These are phyloP conservation scores for Sphenodon punctatus DNA, from an alignment of 2,797 vertebrate species.

Conservation along the genomic window DNA sequence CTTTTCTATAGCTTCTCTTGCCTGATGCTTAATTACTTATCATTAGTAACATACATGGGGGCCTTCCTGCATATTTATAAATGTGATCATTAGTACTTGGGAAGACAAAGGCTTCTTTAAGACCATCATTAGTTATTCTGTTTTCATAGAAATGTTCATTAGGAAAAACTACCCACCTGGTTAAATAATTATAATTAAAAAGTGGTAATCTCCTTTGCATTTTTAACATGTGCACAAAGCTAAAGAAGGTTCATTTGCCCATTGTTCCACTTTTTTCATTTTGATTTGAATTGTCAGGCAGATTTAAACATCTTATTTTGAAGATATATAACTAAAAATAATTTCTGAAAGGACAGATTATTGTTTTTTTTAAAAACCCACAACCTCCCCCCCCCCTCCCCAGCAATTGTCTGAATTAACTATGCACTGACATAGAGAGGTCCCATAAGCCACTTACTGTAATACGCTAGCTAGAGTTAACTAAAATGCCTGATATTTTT, in stretches of 20 bases:
- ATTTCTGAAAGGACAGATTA: slow-evolving; percentile 48
- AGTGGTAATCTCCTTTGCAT: slow-evolving; percentile 80
- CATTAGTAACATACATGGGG: slow-evolving; percentile 84
- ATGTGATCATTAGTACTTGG: slow-evolving; percentile 84
- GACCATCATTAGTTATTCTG: slow-evolving; percentile 85
- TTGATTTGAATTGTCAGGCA: slow-evolving; percentile 55
- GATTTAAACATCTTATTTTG: slow-evolving; percentile 60
- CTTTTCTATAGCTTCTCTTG: slow-evolving; percentile 81
- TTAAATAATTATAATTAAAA: slow-evolving; percentile 85
- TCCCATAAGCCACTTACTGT: slow-evolving; percentile 54
- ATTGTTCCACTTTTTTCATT: slow-evolving; percentile 48
- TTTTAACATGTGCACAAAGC: slow-evolving; percentile 69
- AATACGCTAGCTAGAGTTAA: slow-evolving; percentile 20
- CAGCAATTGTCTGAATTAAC: slow-evolving; percentile 60
- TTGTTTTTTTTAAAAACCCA: slow-evolving; percentile 28
- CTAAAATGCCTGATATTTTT: slow-evolving; percentile 49
- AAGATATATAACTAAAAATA: slow-evolving; percentile 51
- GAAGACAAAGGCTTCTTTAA: slow-evolving; percentile 85
- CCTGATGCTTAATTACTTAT: slow-evolving; percentile 85
- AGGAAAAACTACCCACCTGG: slow-evolving; percentile 85
- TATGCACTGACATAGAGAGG: slow-evolving; percentile 25
- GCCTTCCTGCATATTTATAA: slow-evolving; percentile 84
- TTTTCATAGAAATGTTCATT: slow-evolving; percentile 86
- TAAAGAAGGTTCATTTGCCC: slow-evolving; percentile 65
- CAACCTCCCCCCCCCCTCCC: too few relatives aligned